Percentiles rank a stretch among this genome's conserved stretches.
phyloP scores from a whole-genome alignment of 2,797 vertebrate species.

The Pyrocephalus nanus region DNA sequence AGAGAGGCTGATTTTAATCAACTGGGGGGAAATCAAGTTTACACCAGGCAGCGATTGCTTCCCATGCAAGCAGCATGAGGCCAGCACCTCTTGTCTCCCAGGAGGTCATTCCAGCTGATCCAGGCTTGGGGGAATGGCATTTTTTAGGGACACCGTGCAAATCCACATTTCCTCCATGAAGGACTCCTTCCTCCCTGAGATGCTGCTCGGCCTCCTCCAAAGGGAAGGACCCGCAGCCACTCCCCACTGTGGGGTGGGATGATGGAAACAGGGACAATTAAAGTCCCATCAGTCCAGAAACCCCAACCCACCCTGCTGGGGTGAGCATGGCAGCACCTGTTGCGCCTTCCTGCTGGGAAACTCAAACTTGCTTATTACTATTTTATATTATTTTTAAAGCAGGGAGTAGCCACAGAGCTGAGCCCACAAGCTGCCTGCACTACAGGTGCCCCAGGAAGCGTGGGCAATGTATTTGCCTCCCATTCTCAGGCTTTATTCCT shows the following conservation, averaged over 20 bases:
- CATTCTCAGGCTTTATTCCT: neutral
- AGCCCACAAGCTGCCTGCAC: neutral
- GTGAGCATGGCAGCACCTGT: neutral
- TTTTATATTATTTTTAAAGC: neutral
- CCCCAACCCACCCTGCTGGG: fast-evolving
- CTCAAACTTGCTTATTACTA: neutral
- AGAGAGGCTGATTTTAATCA: neutral
- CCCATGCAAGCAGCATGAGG: fast-evolving
- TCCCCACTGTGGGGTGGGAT: fast-evolving
- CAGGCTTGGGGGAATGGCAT: neutral
- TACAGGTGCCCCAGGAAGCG: neutral
- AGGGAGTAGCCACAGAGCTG: neutral
- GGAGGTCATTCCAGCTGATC: neutral
- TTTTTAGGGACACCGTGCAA: neutral
- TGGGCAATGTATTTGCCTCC: neutral
- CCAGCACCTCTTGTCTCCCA: fast-evolving
- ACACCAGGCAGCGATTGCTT: neutral
- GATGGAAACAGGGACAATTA: too few species aligned
- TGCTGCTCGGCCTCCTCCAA: neutral
- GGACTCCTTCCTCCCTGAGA: neutral
- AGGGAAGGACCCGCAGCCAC: fast-evolving
- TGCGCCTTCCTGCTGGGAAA: neutral
- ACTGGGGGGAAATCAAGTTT: neutral
- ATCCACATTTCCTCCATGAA: neutral
- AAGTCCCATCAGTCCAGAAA: neutral